phyloP scores from a whole-genome alignment of 2,797 vertebrate species.

The Anolis apletophallus region DNA sequence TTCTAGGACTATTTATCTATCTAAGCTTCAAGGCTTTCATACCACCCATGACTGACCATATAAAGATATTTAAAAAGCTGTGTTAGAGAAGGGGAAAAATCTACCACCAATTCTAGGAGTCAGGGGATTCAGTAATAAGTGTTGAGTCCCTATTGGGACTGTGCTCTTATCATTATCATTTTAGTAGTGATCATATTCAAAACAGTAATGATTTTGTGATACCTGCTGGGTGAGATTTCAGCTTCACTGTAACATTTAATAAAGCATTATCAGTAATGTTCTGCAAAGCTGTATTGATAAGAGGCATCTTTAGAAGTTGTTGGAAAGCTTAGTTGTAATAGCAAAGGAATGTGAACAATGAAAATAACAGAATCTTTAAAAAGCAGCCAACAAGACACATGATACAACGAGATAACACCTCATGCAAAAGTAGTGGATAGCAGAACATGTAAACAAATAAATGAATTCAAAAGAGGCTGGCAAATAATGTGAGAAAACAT shows the following conservation, averaged over 20 bases:
- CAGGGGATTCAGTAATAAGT: conserved; percentile 74
- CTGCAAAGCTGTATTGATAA: conserved; percentile 63
- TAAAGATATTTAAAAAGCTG: conserved; percentile 57
- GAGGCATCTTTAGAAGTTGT: conserved; percentile 65
- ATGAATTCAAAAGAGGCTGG: conserved; percentile 51
- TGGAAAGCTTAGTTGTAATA: conserved; percentile 56
- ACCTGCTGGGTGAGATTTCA: conserved; percentile 77
- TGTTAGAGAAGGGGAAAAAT: not conserved
- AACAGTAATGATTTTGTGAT: conserved; percentile 77
- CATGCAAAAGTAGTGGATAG: conserved; percentile 3
- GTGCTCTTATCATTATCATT: conserved; percentile 76
- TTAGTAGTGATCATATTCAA: conserved; percentile 76
- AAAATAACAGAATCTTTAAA: conserved; percentile 71
- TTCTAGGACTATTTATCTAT: conserved; percentile 69
- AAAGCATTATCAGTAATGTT: conserved; percentile 76
- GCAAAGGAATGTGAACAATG: conserved; percentile 48
- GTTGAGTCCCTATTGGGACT: conserved; percentile 61
- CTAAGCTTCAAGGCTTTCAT: conserved; percentile 73
- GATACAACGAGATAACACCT: conserved; percentile 46
- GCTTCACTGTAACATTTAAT: conserved; percentile 76
- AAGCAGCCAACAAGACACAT: conserved; percentile 24
- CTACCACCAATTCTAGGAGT: conserved; percentile 55
- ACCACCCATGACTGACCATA: conserved; percentile 73
- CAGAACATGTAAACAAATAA: conserved; percentile 55
- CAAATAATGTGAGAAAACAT: conserved; percentile 56